Evolutionary conservation across 2,113 vertebrate genomes (phyloP), one percentile per base, ranked within the genome.

Genomic region (Callochromis pleurospilus): DNA sequence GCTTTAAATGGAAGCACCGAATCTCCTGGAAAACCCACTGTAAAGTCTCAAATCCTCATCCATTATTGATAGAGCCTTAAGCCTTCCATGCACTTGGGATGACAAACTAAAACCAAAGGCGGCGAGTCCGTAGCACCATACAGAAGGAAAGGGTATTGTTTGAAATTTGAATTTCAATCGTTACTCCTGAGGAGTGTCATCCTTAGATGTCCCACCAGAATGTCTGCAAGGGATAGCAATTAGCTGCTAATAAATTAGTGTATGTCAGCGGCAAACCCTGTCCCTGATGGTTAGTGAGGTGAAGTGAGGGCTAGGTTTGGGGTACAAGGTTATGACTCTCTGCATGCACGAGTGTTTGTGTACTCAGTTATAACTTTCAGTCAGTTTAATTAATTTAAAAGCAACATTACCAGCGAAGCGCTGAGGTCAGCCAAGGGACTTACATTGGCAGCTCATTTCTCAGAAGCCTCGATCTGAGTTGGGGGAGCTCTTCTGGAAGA

Each of bases 401-500:
- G 68, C 80, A 81, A 79, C 58, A 86, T 89, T 83, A 90, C 36
- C 42, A 85, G 80, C 19, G 24, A 24, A 89, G 73, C 75, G 36
- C 65, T 84, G 84, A 87, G 87, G 80, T 90, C 84, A 87, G 81
- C 31, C 14, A 81, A 84, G 77, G 33, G 49, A 96, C 96, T 96
- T 93, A 96, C 96, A 96, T 97, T 93, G 94, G 94, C 84, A 89
- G 93, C 65, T 93, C 94, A 95, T 94, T 91, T 86, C 91, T 88
- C 90, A 80, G 79, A 89, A 80, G 89, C 58, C 87, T 84, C 12
- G 9, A 84, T 86, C 79, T 45, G 54, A 83, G 88, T 26, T 15
- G 85, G 62, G 45, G 42, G 45, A 79, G 10, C 85, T 51, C 88
- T 91, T 88, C 95, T 96, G 94, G 83, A 94, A 95, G 79, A 94